Evolutionary conservation across 2,888 invertebrate genomes (phyloP).

Genomic region (Netelia fuscicornis): DNA sequence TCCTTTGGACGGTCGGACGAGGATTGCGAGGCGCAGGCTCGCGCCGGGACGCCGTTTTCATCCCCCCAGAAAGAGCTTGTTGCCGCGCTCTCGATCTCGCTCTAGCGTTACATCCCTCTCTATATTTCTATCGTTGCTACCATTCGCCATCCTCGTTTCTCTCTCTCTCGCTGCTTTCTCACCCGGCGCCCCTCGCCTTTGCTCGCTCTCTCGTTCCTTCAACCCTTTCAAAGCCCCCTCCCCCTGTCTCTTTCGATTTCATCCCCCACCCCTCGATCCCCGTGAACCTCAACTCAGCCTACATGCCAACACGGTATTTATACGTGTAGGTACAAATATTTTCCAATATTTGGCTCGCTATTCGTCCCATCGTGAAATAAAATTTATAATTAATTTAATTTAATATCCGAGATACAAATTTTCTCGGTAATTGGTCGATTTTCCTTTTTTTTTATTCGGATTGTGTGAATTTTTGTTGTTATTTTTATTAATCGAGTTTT

Average conservation of each 20-base stretch:
- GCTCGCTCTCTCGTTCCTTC: background rate
- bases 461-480: too few relatives aligned
- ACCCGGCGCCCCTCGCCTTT: conserved; percentile 31
- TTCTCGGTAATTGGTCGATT: too few relatives aligned
- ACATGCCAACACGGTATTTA: background rate
- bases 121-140: conserved; percentile 31
- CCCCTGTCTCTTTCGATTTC: background rate
- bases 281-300: background rate
- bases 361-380: too few relatives aligned
- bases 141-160: background rate
- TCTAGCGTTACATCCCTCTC: conserved; percentile 22
- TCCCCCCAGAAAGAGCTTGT: conserved; percentile 56
- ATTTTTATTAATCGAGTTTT: too few relatives aligned
- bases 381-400: too few relatives aligned
- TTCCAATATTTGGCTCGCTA: too few relatives aligned
- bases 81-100: conserved; percentile 55
- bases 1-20: conserved; percentile 65
- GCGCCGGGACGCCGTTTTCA: conserved; percentile 71
- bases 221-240: background rate
- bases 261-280: background rate
- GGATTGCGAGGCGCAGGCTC: conserved; percentile 74
- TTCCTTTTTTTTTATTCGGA: too few relatives aligned
- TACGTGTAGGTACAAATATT: background rate
- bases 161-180: conserved; percentile 4
- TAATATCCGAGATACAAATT: too few relatives aligned